Conservation (phyloP, 2,797 vertebrate species). For the Corythornis leucogaster region DNA sequence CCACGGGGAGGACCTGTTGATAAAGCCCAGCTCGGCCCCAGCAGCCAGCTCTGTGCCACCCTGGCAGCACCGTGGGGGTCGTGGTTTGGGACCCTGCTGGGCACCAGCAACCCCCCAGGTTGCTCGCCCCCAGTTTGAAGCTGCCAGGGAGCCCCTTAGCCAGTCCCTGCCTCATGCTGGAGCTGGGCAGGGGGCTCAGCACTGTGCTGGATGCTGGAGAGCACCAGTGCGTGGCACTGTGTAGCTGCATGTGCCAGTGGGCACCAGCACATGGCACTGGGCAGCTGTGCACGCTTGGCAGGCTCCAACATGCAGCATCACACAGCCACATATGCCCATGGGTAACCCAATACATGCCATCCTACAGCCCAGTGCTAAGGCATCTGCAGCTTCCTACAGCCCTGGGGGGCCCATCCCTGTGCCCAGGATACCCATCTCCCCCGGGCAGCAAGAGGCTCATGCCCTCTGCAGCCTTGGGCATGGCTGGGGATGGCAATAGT, state of each 20-base stretch:
- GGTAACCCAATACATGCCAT: not conserved
- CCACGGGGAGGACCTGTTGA: not conserved
- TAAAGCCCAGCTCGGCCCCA: no score
- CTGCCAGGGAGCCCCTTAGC: no score
- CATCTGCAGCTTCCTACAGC: not conserved
- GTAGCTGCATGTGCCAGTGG: accelerated
- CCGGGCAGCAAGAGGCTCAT: not conserved
- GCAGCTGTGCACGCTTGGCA: no score
- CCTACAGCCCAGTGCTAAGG: not conserved
- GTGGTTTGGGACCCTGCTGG: no score
- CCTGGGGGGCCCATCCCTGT: not conserved
- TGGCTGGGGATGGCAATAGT: not conserved
- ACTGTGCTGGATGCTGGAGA: not conserved
- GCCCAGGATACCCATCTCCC: not conserved
- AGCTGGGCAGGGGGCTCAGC: not conserved
- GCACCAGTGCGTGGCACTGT: accelerated
- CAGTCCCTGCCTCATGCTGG: not conserved
- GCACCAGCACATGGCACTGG: not conserved
- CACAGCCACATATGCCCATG: accelerated
- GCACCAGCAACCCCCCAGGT: no score
- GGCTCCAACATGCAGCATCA: no score
- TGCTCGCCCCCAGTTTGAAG: no score
- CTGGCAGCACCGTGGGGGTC: not conserved
- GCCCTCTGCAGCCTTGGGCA: not conserved
- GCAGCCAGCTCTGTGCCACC: accelerated